These are phyloP conservation scores for Cheilosia soror DNA, from an alignment of 2,888 invertebrate species.

Conservation along the genomic window DNA sequence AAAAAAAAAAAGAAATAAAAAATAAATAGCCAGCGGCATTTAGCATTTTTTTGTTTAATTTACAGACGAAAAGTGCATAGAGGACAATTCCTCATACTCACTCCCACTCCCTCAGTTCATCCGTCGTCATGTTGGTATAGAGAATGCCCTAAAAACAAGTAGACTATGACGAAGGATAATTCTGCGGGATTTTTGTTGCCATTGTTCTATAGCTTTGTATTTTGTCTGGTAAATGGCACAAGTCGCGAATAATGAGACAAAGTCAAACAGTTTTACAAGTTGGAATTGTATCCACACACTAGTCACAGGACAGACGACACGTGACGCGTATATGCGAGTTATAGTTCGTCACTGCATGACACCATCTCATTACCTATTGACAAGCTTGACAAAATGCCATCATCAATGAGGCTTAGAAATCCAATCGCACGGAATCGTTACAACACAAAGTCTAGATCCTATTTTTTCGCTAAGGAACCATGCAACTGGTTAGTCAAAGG, in stretches of 20 bases:
- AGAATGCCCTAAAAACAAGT: conserved; percentile 38
- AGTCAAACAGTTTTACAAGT: conserved; percentile 25
- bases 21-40: conserved; percentile 39
- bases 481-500: too few species aligned
- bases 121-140: conserved; percentile 5
- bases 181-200: conserved; percentile 9
- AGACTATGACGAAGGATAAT: conserved; percentile 35
- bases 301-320: not conserved
- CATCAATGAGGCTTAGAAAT: too few species aligned
- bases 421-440: too few species aligned
- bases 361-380: too few species aligned
- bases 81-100: conserved; percentile 25
- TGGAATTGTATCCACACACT: not conserved
- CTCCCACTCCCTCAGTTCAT: conserved; percentile 25
- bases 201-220: conserved; percentile 6
- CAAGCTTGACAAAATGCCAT: too few species aligned
- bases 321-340: not conserved
- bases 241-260: conserved; percentile 37
- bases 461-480: too few species aligned
- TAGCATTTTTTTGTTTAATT: conserved; percentile 53
- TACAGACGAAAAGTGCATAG: conserved; percentile 51
- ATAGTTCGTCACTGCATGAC: too few species aligned
- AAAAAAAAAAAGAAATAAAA: conserved; percentile 1
- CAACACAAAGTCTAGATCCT: too few species aligned
- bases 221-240: conserved; percentile 15